These are phyloP conservation scores for Bombus pyrosoma DNA, from an alignment of 1,140 invertebrate species.

Conservation along the genomic window DNA sequence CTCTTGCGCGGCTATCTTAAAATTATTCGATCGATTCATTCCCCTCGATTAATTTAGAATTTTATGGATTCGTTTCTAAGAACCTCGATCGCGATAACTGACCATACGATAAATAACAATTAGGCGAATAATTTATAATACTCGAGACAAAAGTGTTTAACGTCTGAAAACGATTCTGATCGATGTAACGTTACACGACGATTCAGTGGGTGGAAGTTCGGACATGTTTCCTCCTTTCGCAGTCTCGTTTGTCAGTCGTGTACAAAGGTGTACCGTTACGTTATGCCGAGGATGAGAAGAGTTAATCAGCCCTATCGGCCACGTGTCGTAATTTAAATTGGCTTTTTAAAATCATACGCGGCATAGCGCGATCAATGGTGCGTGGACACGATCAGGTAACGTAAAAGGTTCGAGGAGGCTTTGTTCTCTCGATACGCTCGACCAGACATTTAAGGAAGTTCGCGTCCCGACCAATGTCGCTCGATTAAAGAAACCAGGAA, in stretches of 20 bases:
- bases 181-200: too few species aligned
- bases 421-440: constrained; percentile 31
- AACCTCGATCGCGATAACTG: too few species aligned
- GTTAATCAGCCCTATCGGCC: not conserved
- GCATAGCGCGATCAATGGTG: not conserved
- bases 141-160: too few species aligned
- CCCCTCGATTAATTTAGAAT: too few species aligned
- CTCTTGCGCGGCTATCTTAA: too few species aligned
- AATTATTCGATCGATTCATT: too few species aligned
- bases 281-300: not conserved
- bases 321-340: constrained; percentile 3
- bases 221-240: not conserved
- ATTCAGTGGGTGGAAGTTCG: too few species aligned
- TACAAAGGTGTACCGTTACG: not conserved
- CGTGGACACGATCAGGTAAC: constrained; percentile 8
- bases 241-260: not conserved
- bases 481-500: constrained; percentile 51
- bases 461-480: constrained; percentile 12
- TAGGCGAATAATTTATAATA: too few species aligned
- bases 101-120: too few species aligned
- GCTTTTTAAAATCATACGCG: not conserved
- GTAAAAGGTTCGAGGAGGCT: constrained; percentile 44
- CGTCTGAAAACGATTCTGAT: too few species aligned
- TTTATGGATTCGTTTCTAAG: too few species aligned
- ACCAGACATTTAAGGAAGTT: constrained; percentile 55